These are phyloP conservation scores for Pangasius djambal DNA, from an alignment of 2,797 vertebrate species.

Conservation along the genomic window DNA sequence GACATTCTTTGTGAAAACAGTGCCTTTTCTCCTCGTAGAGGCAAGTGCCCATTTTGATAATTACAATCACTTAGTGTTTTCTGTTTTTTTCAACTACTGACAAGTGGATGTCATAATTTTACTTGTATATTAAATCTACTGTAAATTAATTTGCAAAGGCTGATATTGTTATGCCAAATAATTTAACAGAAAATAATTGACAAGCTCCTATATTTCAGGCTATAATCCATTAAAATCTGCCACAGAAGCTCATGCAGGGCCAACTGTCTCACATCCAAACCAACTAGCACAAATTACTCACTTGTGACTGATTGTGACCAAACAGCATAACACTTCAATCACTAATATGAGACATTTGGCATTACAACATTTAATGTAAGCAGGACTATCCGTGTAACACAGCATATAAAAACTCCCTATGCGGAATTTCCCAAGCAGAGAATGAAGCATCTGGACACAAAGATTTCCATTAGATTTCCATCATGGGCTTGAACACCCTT, in stretches of 20 bases:
- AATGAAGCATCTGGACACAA: constrained; percentile 13
- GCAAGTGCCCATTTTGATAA: neutral
- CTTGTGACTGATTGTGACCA: constrained; percentile 23
- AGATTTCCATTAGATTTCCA: constrained; percentile 42
- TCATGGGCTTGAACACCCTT: constrained; percentile 36
- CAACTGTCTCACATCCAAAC: constrained; percentile 24
- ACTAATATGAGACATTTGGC: constrained; percentile 25
- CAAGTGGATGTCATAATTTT: neutral
- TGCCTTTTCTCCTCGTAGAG: neutral
- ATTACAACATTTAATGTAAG: constrained; percentile 11
- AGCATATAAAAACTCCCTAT: neutral
- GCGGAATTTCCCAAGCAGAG: constrained; percentile 19
- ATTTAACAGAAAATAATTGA: neutral
- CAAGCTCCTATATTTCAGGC: neutral
- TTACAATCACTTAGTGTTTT: neutral
- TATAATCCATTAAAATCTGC: neutral
- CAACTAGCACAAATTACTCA: constrained; percentile 31
- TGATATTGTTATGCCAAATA: neutral
- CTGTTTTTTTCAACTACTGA: neutral
- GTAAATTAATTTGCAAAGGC: neutral
- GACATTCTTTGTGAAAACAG: neutral
- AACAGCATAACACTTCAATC: constrained; percentile 34
- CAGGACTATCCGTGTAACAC: constrained; percentile 15
- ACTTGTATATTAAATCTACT: neutral
- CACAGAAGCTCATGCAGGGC: constrained; percentile 3